Conservation (phyloP, 2,888 invertebrate genomes). For the Coecobrya sp. region DNA sequence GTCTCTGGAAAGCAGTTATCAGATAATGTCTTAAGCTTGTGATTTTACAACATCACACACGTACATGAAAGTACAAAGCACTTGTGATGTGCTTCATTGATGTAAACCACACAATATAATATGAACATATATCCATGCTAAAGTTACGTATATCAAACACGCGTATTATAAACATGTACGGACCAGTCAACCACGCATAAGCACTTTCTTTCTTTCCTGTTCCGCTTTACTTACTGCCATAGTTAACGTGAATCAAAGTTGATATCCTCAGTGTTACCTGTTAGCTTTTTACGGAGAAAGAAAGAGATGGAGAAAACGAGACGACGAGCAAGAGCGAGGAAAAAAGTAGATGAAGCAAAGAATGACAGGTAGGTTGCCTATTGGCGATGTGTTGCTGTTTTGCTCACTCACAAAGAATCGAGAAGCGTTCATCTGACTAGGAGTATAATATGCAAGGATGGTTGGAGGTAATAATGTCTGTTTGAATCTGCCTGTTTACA, state of each 20-base stretch:
- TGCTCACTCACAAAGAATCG: neutral
- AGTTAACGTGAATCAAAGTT: slow-evolving; percentile 41
- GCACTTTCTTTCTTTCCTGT: slow-evolving; percentile 6
- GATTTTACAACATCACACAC: slow-evolving; percentile 71
- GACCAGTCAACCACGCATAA: neutral
- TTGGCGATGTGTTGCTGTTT: slow-evolving; percentile 19
- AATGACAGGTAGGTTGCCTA: slow-evolving; percentile 22
- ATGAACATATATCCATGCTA: neutral
- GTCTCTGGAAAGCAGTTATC: slow-evolving; percentile 75
- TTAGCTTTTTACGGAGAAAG: slow-evolving; percentile 42
- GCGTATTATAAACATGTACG: neutral
- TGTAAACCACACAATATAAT: slow-evolving; percentile 8
- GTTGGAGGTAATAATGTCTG: slow-evolving; percentile 36
- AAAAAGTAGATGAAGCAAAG: slow-evolving; percentile 42
- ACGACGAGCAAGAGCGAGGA: neutral
- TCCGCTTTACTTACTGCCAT: slow-evolving; percentile 36
- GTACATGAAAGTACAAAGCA: slow-evolving; percentile 51
- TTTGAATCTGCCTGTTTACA: neutral
- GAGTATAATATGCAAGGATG: slow-evolving; percentile 22
- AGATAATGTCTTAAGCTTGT: slow-evolving; percentile 70
- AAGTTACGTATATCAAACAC: neutral
- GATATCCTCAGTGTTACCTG: slow-evolving; percentile 59
- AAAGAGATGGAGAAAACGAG: neutral
- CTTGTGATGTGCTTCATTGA: neutral
- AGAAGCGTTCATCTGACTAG: neutral